phyloP scores from a whole-genome alignment of 2,888 invertebrate genomes.

The Adela reaumurella region DNA sequence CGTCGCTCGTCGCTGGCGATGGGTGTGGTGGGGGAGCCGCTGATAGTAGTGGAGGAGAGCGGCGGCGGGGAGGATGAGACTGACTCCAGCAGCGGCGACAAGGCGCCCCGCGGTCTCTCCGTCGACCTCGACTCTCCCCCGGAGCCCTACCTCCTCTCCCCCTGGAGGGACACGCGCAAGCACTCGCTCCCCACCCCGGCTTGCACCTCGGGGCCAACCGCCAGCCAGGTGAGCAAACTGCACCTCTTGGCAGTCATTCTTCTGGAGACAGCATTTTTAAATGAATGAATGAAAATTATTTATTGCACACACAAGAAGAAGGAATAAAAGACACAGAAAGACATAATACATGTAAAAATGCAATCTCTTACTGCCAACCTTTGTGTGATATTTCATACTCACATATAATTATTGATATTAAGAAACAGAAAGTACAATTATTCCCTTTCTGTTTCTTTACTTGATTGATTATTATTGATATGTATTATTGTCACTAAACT shows the following conservation, averaged over 20 bases:
- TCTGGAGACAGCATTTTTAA: no score
- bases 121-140: conserved; percentile 75
- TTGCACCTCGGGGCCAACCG: conserved; percentile 81
- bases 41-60: conserved; percentile 81
- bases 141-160: conserved; percentile 78
- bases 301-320: no score
- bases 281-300: no score
- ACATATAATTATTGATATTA: no score
- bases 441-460: no score
- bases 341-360: no score
- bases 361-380: no score
- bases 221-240: conserved; percentile 79
- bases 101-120: conserved; percentile 49
- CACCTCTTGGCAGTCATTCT: conserved; percentile 20
- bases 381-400: no score
- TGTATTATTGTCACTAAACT: no score
- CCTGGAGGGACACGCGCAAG: conserved; percentile 77
- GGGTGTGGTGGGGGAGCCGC: conserved; percentile 63
- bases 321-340: no score
- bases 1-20: conserved; percentile 65
- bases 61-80: conserved; percentile 66
- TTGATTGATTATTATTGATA: no score
- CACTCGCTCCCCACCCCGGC: conserved; percentile 82
- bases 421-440: no score
- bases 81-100: conserved; percentile 18